phyloP scores from a whole-genome alignment of 2,797 vertebrate genomes.

The Hipposideros larvatus region DNA sequence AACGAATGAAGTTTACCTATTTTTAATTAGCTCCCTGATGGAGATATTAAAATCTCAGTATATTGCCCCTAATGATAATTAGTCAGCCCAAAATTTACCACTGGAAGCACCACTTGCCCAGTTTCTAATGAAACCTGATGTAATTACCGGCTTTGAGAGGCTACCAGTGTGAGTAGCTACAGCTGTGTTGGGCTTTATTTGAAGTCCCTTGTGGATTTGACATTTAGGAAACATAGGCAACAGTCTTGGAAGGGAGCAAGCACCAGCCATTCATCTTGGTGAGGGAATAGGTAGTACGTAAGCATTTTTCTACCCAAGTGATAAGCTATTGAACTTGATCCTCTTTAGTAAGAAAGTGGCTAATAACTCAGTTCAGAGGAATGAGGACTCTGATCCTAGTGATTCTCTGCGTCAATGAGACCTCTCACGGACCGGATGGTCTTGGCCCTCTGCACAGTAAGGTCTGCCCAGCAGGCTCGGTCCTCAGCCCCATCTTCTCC shows the following conservation, averaged over 20 bases:
- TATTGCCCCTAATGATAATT: not conserved
- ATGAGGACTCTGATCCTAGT: not conserved
- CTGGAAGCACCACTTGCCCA: not conserved
- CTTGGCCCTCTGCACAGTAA: not conserved
- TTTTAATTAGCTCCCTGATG: slow-evolving; percentile 46
- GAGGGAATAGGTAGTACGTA: not conserved
- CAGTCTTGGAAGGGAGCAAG: not conserved
- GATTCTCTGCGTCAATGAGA: not conserved
- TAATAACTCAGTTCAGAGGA: not conserved
- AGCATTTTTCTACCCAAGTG: not conserved
- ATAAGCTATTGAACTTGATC: slow-evolving; percentile 13
- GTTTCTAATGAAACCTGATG: not conserved
- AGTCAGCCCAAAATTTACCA: not conserved
- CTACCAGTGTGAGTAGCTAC: not conserved
- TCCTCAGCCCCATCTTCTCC: not conserved
- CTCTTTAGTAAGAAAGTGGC: not conserved
- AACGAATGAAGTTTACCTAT: not conserved
- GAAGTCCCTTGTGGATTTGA: not conserved
- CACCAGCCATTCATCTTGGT: not conserved
- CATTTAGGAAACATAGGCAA: not conserved
- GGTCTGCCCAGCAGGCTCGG: not conserved
- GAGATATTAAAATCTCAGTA: not conserved
- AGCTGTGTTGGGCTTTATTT: not conserved
- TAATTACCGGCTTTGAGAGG: not conserved
- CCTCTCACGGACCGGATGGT: not conserved